These are phyloP conservation scores for Catharus fuscescens DNA, from an alignment of 2,113 vertebrate species.

Conservation along the genomic window DNA sequence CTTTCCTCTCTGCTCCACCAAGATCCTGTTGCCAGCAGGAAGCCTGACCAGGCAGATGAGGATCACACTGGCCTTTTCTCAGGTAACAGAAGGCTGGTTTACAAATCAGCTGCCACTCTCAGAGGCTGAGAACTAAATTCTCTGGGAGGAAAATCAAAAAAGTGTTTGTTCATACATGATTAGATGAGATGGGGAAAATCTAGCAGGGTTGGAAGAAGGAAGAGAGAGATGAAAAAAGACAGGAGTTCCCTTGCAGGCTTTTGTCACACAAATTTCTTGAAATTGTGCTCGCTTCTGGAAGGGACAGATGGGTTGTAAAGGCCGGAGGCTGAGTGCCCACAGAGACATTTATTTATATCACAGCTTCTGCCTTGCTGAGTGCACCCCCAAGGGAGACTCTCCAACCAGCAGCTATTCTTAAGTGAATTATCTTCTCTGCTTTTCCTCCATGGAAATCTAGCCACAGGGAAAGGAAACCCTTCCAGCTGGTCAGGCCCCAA, in stretches of 20 bases:
- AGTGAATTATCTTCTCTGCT: not conserved
- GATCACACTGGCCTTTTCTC: not conserved
- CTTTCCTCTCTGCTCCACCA: fast-evolving
- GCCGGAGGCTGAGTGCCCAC: not conserved
- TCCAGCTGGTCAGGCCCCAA: not conserved
- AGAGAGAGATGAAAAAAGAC: not conserved
- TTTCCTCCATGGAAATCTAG: not conserved
- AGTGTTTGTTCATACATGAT: not conserved
- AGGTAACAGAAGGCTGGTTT: not conserved
- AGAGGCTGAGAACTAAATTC: not conserved
- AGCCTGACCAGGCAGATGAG: not conserved
- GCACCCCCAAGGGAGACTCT: not conserved
- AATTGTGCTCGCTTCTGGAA: not conserved
- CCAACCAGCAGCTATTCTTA: not conserved
- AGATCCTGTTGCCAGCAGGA: not conserved
- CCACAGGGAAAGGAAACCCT: not conserved
- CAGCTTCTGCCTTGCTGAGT: not conserved
- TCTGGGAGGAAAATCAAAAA: fast-evolving
- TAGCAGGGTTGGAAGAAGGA: not conserved
- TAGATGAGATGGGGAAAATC: not conserved
- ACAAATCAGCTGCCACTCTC: not conserved
- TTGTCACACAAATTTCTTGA: not conserved
- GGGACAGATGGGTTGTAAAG: not conserved
- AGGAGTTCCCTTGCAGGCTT: not conserved
- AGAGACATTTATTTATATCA: not conserved